Evolutionary conservation across 2,888 invertebrate genomes (phyloP), one percentile per base, ranked within the genome.

Genomic region (Ptilodon capucinus): DNA sequence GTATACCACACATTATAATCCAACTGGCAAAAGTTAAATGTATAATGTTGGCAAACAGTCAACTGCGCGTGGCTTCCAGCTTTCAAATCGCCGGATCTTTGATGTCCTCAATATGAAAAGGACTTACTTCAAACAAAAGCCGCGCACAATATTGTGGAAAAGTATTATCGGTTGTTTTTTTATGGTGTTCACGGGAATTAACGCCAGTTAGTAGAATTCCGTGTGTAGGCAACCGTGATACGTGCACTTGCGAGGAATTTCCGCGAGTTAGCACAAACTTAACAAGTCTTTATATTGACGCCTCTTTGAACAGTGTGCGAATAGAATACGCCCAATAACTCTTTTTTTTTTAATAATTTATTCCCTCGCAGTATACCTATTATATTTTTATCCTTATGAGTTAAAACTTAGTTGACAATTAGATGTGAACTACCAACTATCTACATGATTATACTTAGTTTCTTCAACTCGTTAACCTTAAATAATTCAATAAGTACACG

Each of bases 211-310:
- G 57, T 59, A 56, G 44, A 54, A 52, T 60, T 62, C 43, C 35
- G 40, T 43, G 23, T 25, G 44, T 48, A 61, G 61, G 46, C 63
- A 69, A 46, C 70, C 67, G 60, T 68, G n/a, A 54, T 53, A 57
- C 45, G 49, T 50, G 53, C 52, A 51, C 58, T 63, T 52, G 60
- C 53, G 56, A 68, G 67, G 63, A 64, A 58, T 79, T 82, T 80
- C 80, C 79, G 63, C 75, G 54, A 77, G 78, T 67, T 46, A 73
- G 78, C 77, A 79, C 81, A 79, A 73, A 82, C 80, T 81, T 82
- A 83, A 83, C 82, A 79, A 83, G 79, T 64, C 73, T 73, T 65
- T 71, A 74, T 70, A 75, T 71, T 69, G 68, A 71, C 72, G 69
- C 67, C 65, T 69, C 68, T 67, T 64, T 65, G 61, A 54, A 62